Evolutionary conservation across 2,888 invertebrate species (phyloP).

Genomic region (Latrodectus elegans): DNA sequence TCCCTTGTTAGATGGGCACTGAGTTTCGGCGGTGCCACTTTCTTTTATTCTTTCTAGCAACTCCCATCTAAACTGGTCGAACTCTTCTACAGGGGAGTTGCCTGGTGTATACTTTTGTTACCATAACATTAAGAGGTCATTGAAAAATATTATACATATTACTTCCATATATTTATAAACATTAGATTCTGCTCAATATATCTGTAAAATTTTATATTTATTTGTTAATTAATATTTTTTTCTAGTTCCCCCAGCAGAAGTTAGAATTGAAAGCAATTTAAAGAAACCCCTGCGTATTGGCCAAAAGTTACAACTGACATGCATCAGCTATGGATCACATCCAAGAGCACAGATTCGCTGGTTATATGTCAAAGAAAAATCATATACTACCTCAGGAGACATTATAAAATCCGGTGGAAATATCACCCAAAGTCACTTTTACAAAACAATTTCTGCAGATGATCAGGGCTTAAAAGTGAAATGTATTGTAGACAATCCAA

Average conservation of each 20-base stretch:
- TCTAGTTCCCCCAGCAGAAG: conserved; percentile 35
- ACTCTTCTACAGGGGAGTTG: too few species aligned
- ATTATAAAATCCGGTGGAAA: conserved; percentile 27
- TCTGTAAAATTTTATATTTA: too few species aligned
- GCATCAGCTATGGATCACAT: conserved; percentile 47
- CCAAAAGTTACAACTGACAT: conserved; percentile 12
- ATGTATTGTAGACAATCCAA: conserved; percentile 29
- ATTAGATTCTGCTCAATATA: too few species aligned
- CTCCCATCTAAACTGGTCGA: too few species aligned
- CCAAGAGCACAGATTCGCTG: conserved; percentile 42
- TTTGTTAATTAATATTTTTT: neutral
- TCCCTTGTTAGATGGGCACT: too few species aligned
- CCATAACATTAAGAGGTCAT: too few species aligned
- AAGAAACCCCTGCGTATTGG: neutral
- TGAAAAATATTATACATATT: too few species aligned
- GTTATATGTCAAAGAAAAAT: conserved; percentile 5
- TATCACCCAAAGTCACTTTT: conserved; percentile 24
- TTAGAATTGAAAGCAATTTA: conserved; percentile 21
- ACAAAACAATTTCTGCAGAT: neutral
- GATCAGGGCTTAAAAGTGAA: conserved; percentile 35
- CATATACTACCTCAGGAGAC: neutral
- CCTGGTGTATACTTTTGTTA: too few species aligned
- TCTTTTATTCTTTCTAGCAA: too few species aligned
- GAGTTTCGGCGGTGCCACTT: too few species aligned
- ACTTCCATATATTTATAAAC: too few species aligned